Conservation (phyloP, 2,797 vertebrate species). For the Astyanax mexicanus region DNA sequence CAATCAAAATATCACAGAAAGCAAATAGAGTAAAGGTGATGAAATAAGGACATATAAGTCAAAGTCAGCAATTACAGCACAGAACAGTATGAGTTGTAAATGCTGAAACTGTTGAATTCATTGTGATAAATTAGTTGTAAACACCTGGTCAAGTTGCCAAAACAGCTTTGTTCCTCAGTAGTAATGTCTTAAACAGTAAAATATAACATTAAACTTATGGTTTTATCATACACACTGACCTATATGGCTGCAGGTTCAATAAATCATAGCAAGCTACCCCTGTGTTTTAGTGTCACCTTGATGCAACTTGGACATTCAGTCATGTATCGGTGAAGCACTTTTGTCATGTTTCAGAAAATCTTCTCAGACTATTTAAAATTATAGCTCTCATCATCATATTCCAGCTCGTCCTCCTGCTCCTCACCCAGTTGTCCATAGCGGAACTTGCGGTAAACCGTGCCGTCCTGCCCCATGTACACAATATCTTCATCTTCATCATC, state of each 20-base stretch:
- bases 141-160: neutral
- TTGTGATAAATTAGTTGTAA: neutral
- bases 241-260: neutral
- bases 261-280: neutral
- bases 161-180: neutral
- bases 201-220: neutral
- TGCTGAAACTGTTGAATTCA: neutral
- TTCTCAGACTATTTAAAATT: constrained; percentile 79
- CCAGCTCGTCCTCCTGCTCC: constrained; percentile 88
- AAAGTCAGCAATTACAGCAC: neutral
- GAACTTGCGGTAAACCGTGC: constrained; percentile 93
- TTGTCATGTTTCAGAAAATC: neutral
- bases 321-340: neutral
- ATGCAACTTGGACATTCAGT: neutral
- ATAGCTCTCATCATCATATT: constrained; percentile 95
- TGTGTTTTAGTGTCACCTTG: constrained; percentile 4
- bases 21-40: neutral
- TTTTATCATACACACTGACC: neutral
- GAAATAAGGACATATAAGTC: neutral
- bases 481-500: constrained; percentile 89
- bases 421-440: constrained; percentile 89
- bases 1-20: constrained; percentile 19
- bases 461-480: constrained; percentile 95
- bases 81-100: neutral
- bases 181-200: neutral